Percentiles rank a stretch among this genome's conserved stretches.
Conservation (phyloP, 1,140 invertebrate genomes). For the Hormaphis cornu region DNA sequence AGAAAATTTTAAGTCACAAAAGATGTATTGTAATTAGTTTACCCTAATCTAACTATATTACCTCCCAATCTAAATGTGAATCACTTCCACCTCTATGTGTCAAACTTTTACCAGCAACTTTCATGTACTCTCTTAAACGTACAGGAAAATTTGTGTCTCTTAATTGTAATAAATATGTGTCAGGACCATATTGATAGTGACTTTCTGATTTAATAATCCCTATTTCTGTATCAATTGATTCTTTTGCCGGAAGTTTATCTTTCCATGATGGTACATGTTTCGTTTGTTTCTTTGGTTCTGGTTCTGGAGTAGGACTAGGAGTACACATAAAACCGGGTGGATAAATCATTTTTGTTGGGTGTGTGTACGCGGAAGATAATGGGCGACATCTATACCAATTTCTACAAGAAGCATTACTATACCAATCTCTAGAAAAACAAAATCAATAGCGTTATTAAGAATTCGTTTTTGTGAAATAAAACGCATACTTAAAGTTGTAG, state of each 20-base stretch:
- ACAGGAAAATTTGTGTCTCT: constrained; percentile 87
- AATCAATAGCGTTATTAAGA: neutral
- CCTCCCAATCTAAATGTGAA: constrained; percentile 60
- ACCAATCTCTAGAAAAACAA: constrained; percentile 62
- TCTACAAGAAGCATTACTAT: constrained; percentile 74
- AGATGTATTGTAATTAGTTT: neutral
- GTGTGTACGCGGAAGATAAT: constrained; percentile 69
- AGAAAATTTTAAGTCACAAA: constrained; percentile 18
- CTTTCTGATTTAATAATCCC: constrained; percentile 71
- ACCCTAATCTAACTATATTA: constrained; percentile 45
- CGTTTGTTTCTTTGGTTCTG: constrained; percentile 43
- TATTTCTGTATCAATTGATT: constrained; percentile 73
- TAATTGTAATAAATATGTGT: constrained; percentile 87
- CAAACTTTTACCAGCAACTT: constrained; percentile 68
- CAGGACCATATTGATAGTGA: constrained; percentile 90
- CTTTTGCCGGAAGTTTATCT: constrained; percentile 55
- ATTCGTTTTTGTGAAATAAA: neutral
- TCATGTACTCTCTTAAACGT: constrained; percentile 82
- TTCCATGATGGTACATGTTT: constrained; percentile 53
- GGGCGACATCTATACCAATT: constrained; percentile 73
- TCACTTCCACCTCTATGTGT: constrained; percentile 26
- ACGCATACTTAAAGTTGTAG: constrained; percentile 54
- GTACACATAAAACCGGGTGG: constrained; percentile 72
- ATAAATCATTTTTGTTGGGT: constrained; percentile 90
- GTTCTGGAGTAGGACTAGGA: constrained; percentile 59